Conservation (phyloP, 2,113 vertebrate genomes). For the Oxyruncus cristatus region DNA sequence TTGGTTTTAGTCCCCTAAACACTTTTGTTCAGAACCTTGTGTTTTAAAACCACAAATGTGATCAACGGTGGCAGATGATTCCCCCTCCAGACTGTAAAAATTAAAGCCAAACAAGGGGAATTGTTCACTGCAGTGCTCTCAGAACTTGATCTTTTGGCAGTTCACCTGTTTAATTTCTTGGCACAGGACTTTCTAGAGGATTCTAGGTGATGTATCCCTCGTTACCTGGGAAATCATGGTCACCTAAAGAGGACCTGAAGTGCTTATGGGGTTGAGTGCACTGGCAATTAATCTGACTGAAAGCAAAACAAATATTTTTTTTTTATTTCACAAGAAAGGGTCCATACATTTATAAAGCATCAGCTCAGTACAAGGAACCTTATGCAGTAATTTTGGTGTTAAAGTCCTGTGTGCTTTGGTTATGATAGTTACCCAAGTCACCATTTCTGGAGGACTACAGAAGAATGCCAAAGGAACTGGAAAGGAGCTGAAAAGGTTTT, state of each 20-base stretch:
- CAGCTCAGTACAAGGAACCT: neutral
- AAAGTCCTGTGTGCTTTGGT: neutral
- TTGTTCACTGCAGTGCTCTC: neutral
- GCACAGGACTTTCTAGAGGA: neutral
- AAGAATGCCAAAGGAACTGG: neutral
- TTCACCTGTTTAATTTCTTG: neutral
- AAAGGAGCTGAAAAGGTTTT: neutral
- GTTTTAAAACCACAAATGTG: neutral
- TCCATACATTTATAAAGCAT: neutral
- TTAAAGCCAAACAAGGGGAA: neutral
- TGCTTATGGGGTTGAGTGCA: neutral
- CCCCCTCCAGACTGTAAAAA: neutral
- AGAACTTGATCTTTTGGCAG: neutral
- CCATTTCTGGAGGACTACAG: neutral
- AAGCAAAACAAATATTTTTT: neutral
- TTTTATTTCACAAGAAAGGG: neutral
- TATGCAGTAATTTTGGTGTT: neutral
- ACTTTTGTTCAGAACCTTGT: neutral
- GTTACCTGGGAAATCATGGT: neutral
- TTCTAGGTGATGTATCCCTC: neutral
- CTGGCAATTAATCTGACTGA: neutral
- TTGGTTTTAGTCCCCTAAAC: neutral
- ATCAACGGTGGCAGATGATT: neutral
- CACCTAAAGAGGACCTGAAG: neutral
- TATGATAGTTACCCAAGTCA: neutral